These are phyloP conservation scores for Hedychridium roseum DNA, from an alignment of 2,888 invertebrate genomes.

Conservation along the genomic window DNA sequence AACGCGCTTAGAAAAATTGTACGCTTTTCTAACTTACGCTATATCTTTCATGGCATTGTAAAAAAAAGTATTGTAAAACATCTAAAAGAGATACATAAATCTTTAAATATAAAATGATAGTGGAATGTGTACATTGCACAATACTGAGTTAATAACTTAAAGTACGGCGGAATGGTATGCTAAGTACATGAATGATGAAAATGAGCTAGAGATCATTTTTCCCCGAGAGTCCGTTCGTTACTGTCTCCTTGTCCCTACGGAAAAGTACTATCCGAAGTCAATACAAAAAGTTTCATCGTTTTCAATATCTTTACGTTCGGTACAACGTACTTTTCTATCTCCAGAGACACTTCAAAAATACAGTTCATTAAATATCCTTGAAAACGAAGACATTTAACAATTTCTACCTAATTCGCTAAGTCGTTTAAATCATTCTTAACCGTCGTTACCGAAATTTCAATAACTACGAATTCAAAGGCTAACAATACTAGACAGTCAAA, in stretches of 20 bases:
- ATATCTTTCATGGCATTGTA: slow-evolving; percentile 52
- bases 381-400: no score
- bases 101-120: slow-evolving; percentile 33
- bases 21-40: slow-evolving; percentile 45
- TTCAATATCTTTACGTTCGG: no score
- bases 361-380: no score
- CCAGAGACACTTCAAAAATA: no score
- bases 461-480: no score
- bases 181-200: slow-evolving; percentile 45
- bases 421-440: no score
- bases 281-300: no score
- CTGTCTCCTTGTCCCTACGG: slow-evolving; percentile 2
- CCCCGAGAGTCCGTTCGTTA: slow-evolving; percentile 39
- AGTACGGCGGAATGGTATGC: slow-evolving; percentile 43
- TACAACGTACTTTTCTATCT: no score
- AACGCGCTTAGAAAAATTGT: slow-evolving; percentile 49
- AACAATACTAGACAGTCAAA: no score
- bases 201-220: slow-evolving; percentile 58
- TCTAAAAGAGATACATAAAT: slow-evolving; percentile 28
- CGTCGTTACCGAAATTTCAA: no score
- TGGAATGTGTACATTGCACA: slow-evolving; percentile 63
- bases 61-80: slow-evolving; percentile 38
- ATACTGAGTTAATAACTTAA: slow-evolving; percentile 51
- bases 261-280: no score
- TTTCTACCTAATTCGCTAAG: no score